These are phyloP conservation scores for Saturnia japonica DNA, from an alignment of 2,888 invertebrate species.

Conservation along the genomic window DNA sequence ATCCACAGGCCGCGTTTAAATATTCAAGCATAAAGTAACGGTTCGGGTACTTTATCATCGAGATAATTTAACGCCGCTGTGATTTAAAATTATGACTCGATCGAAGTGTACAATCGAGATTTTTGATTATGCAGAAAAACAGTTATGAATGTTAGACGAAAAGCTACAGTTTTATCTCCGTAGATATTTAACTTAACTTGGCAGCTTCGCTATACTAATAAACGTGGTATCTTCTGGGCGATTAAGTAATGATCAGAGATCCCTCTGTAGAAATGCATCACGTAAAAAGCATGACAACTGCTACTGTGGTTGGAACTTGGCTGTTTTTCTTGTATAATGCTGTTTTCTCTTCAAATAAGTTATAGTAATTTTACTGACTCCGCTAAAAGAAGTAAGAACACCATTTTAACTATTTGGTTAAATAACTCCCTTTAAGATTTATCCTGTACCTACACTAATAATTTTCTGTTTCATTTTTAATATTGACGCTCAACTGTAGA, in stretches of 20 bases:
- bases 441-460: not conserved
- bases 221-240: not conserved
- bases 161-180: not conserved
- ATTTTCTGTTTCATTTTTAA: not conserved
- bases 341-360: too few relatives aligned
- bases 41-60: slow-evolving; percentile 20
- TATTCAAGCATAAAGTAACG: slow-evolving; percentile 22
- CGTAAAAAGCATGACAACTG: too few relatives aligned
- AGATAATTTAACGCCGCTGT: slow-evolving; percentile 25
- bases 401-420: too few relatives aligned
- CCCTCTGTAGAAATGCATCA: too few relatives aligned
- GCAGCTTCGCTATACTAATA: not conserved
- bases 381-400: too few relatives aligned
- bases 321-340: too few relatives aligned
- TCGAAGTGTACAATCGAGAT: slow-evolving; percentile 28
- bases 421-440: not conserved
- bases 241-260: too few relatives aligned
- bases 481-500: not conserved
- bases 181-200: not conserved
- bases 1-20: slow-evolving; percentile 14
- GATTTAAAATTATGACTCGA: slow-evolving; percentile 29
- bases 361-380: too few relatives aligned
- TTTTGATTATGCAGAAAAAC: slow-evolving; percentile 25
- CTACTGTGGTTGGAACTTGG: too few relatives aligned
- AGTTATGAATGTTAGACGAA: slow-evolving; percentile 24